Percentiles rank a stretch among this genome's conserved stretches.
These are phyloP conservation scores for Oncorhynchus tshawytscha DNA, from an alignment of 2,113 vertebrate species.

Conservation along the genomic window DNA sequence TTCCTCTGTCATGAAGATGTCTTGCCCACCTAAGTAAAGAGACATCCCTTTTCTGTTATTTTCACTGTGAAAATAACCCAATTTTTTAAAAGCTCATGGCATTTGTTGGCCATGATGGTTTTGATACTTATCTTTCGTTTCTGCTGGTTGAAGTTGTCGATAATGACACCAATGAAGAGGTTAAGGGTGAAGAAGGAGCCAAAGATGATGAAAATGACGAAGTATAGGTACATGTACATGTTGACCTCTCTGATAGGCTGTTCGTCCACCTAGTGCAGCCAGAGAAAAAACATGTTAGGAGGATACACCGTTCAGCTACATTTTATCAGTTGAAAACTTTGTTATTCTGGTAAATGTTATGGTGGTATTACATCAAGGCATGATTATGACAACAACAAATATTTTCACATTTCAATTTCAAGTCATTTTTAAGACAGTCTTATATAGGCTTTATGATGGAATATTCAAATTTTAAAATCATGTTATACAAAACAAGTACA, in stretches of 20 bases:
- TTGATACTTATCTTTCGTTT: constrained; percentile 93
- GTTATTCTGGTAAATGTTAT: not conserved
- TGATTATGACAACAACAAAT: not conserved
- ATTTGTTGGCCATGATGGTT: not conserved
- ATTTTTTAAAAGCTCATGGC: not conserved
- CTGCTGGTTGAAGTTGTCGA: constrained; percentile 99
- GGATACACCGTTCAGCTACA: not conserved
- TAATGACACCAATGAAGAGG: constrained; percentile 97
- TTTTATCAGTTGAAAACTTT: not conserved
- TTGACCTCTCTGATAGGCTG: constrained; percentile 86
- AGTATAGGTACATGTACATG: constrained; percentile 97
- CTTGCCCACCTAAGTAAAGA: constrained; percentile 95
- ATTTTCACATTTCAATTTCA: too few species aligned
- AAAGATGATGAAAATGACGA: constrained; percentile 94
- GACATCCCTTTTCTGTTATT: constrained; percentile 68
- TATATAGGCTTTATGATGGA: too few species aligned
- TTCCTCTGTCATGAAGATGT: constrained; percentile 99
- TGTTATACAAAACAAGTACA: not conserved
- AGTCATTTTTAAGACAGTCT: not conserved
- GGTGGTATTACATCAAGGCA: not conserved
- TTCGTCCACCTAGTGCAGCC: constrained; percentile 62
- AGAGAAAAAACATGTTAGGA: constrained; percentile 71
- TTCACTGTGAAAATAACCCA: not conserved
- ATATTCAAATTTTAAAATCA: too few species aligned
- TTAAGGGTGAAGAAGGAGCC: constrained; percentile 98